phyloP scores from a whole-genome alignment of 2,797 vertebrate species.

The Tangara arthus region DNA sequence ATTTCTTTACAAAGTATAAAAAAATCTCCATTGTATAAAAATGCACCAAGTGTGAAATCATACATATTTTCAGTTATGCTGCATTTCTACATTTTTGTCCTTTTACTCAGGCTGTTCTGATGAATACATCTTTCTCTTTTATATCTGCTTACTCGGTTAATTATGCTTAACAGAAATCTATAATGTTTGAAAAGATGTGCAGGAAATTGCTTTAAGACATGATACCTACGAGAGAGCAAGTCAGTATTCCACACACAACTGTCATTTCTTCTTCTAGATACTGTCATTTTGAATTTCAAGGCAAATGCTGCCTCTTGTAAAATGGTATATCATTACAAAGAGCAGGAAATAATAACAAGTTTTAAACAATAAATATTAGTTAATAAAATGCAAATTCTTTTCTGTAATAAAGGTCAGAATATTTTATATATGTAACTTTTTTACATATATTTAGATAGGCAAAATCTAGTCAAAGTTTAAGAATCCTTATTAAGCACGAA shows the following conservation, averaged over 20 bases:
- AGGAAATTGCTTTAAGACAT: background rate
- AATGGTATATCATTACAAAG: background rate
- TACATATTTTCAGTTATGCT: background rate
- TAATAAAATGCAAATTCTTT: background rate
- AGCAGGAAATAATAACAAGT: background rate
- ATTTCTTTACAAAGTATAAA: background rate
- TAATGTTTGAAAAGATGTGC: background rate
- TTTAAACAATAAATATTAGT: background rate
- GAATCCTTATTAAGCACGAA: background rate
- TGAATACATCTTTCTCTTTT: background rate
- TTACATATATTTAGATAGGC: background rate
- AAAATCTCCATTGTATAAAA: background rate
- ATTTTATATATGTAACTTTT: background rate
- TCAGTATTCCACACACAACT: background rate
- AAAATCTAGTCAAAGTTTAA: background rate
- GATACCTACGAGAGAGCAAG: background rate
- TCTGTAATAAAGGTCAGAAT: background rate
- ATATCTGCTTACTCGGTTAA: background rate
- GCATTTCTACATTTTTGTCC: background rate
- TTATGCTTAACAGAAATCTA: background rate
- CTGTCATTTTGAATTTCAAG: background rate
- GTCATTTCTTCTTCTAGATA: background rate
- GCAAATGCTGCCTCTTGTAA: background rate
- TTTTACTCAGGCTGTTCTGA: constrained; percentile 17
- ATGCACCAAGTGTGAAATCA: background rate